Evolutionary conservation across 2,797 vertebrate genomes (phyloP).

Genomic region (Argyrosomus regius): DNA sequence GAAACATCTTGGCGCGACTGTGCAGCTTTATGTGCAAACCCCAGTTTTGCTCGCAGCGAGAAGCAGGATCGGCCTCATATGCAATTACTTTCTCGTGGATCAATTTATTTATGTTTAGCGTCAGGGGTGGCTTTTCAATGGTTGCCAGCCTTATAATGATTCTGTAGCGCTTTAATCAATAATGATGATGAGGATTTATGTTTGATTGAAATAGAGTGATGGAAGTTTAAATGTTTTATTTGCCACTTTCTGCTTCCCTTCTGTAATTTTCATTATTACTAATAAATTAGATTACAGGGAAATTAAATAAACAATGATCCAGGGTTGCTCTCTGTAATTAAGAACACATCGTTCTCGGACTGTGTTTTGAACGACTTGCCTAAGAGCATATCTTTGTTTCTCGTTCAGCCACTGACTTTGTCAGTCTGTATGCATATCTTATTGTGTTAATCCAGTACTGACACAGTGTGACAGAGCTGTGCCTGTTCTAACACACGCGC

Average conservation of each 20-base stretch:
- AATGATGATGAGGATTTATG: slow-evolving; percentile 60
- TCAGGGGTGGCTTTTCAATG: slow-evolving; percentile 38
- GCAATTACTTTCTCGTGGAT: slow-evolving; percentile 65
- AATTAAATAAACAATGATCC: slow-evolving; percentile 63
- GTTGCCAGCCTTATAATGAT: slow-evolving; percentile 58
- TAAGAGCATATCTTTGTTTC: slow-evolving; percentile 27
- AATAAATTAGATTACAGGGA: slow-evolving; percentile 50
- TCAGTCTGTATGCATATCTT: slow-evolving; percentile 39
- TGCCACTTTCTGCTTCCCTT: slow-evolving; percentile 39
- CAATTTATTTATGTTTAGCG: slow-evolving; percentile 61
- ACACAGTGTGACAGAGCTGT: slow-evolving; percentile 54
- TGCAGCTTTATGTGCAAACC: slow-evolving; percentile 41
- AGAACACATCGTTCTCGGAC: not conserved
- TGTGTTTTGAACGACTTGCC: slow-evolving; percentile 6
- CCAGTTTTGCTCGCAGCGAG: slow-evolving; percentile 37
- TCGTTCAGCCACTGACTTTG: slow-evolving; percentile 18
- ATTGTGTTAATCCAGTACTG: slow-evolving; percentile 47
- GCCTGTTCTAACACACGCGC: slow-evolving; percentile 37
- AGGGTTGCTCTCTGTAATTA: slow-evolving; percentile 51
- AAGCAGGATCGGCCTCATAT: slow-evolving; percentile 37
- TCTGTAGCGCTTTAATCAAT: slow-evolving; percentile 60
- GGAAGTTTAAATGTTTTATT: slow-evolving; percentile 58
- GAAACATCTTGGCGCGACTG: slow-evolving; percentile 45
- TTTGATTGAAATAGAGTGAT: slow-evolving; percentile 57
- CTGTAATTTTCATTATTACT: slow-evolving; percentile 53